These are phyloP conservation scores for Xerus inauris DNA, from an alignment of 2,113 vertebrate genomes.

Conservation along the genomic window DNA sequence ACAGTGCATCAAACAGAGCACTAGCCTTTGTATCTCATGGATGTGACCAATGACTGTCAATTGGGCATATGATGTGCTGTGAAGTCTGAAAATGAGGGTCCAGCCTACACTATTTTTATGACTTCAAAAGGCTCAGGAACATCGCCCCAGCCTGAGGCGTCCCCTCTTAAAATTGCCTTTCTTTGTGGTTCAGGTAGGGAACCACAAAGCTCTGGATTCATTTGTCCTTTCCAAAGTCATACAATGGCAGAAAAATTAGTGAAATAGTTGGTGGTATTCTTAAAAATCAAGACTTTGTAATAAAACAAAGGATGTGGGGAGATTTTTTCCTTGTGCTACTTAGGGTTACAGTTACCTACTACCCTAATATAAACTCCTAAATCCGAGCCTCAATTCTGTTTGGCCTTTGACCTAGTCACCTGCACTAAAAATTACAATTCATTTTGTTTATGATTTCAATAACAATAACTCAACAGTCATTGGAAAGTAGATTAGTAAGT, in stretches of 20 bases:
- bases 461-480: background rate
- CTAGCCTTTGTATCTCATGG: background rate
- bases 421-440: background rate
- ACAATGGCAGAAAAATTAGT: background rate
- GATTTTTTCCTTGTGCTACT: background rate
- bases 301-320: too few species aligned
- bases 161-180: background rate
- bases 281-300: background rate
- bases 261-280: background rate
- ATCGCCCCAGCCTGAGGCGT: background rate
- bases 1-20: background rate
- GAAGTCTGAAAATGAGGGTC: background rate
- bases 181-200: background rate
- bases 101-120: background rate
- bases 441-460: slow-evolving; percentile 39
- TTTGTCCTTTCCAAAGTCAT: background rate
- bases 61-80: background rate
- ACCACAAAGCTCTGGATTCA: background rate
- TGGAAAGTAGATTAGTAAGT: background rate
- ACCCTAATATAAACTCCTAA: background rate
- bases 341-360: background rate
- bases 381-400: background rate
- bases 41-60: background rate
- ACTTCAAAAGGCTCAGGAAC: slow-evolving; percentile 9
- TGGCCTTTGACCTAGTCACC: background rate